Base-by-base conservation (phyloP, 2,113 vertebrate genomes). In the Phalacrocorax brasilianus region DNA sequence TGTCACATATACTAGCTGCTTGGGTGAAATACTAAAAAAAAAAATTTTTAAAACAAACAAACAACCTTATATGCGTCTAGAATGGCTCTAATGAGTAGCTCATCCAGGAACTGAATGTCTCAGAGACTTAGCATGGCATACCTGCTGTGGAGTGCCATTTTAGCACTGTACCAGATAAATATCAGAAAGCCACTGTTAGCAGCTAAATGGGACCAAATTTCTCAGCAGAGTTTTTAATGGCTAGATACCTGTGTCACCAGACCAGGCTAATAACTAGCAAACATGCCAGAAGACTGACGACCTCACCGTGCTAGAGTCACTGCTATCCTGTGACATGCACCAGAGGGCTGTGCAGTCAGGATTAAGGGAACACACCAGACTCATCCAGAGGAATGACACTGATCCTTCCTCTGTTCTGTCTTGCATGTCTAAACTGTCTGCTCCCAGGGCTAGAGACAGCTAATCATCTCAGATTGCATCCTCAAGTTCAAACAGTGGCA, bases 381-480 rank as follows among this genome's bases (percentile, higher is more conserved):
- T 55, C 61, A 30, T 71, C n/a, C 75, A 59, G 47, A 65, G 44
- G n/a, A 88, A 40, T 61, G 49, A 81, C 70, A 78, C 66, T 78
- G 61, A 79, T 93, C 33, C 52, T 80, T 86, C 47, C 30, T 87
- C 61, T 91, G 8, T 58, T 95, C 65, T 84, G 32, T 68, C 84
- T 63, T 95, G 19, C 49, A 11, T 67, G 40, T 82, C 79, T 4
- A 1, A 91, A 42, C 44, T 79, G 71, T 76, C 74, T 95, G 59
- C 55, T 94, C 32, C 50, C 33, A 78, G 11, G 8, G 21, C 47
- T 75, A 52, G 28, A 53, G 40, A 47, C 76, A 80, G 38, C 55
- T 93, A 55, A 77, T 85, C 76, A 79, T 75, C 86, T 89, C 58
- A 74, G 58, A 73, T 72, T 91, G 53, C 80, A 82, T 75, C 53